Base-by-base conservation (phyloP, 2,888 invertebrate genomes). In the Agonopterix subpropinquella region DNA sequence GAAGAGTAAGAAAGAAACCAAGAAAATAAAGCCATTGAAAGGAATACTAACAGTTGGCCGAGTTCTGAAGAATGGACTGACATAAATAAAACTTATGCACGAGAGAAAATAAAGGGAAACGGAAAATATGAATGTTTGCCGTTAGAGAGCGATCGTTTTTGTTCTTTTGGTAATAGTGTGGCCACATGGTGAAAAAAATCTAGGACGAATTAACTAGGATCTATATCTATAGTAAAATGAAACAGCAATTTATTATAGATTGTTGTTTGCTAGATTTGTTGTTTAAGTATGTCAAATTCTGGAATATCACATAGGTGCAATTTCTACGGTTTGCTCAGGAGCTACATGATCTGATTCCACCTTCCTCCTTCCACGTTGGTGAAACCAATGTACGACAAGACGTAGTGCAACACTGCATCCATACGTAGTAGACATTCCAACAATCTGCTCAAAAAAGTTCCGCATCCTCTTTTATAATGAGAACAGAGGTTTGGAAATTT, bases 121-220 rank as follows among this genome's bases (percentile, higher is more conserved):
- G 46, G 45, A 36, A 47, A 47, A 47, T 50, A 50, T 44, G 50
- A 44, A 13, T 47, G 50, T 47, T 50, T 47, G 47, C 11, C 28
- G 28, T 35, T 5, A 43, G 1, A 10, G 15, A 43, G 15, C 11
- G 39, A 18, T 15, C 18, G 44, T 10, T n/a, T n/a, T 11, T 35
- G 18, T 36, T 36, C 44, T 36, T 11, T 10, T 28, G 11, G 35
- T 1, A 11, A 28, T 44, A 36, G 7, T n/a, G 36, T 44, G 36
- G 36, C 44, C 44, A 44, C 8, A 8, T 9, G 2, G 15, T 11
- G 43, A 18, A 13, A 43, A 39, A 10, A 39, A 1, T 13, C 39
- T n/a, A 11, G 39, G 39, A 3, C 39, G 11, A 10, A 8, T 39
- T 39, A 8, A n/a, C 39, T n/a, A 11, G 39, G 5, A 10, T 10